Conservation (phyloP, 2,113 vertebrate genomes). For the Semnornis frantzii region DNA sequence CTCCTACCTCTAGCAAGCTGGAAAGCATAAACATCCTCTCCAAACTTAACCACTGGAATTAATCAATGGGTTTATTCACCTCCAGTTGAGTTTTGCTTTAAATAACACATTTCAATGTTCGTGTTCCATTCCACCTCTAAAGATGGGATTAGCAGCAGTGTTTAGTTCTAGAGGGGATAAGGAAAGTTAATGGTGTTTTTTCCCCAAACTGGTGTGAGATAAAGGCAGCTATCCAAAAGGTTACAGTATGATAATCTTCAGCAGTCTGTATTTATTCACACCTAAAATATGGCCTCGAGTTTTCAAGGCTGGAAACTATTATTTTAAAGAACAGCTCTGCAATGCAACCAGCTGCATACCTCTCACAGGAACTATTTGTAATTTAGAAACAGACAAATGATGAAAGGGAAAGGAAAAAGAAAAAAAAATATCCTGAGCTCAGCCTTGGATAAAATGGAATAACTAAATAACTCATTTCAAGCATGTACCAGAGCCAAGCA, state of each 20-base stretch:
- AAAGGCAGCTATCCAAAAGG: not conserved
- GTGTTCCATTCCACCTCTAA: not conserved
- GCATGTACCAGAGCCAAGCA: not conserved
- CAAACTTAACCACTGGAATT: not conserved
- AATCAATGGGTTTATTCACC: conserved; percentile 33
- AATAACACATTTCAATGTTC: not conserved
- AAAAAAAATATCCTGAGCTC: not conserved
- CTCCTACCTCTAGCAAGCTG: not conserved
- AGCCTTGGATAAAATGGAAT: not conserved
- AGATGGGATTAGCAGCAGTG: not conserved
- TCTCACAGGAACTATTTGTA: not conserved
- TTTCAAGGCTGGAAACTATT: not conserved
- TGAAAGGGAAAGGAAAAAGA: not conserved
- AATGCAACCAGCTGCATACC: not conserved
- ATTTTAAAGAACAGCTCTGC: not conserved
- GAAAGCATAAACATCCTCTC: conserved; percentile 32
- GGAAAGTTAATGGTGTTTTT: not conserved
- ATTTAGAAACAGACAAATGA: not conserved
- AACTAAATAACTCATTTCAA: not conserved
- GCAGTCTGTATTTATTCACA: not conserved
- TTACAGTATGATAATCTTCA: not conserved
- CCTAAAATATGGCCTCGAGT: not conserved
- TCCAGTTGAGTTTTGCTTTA: not conserved
- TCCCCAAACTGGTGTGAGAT: not conserved
- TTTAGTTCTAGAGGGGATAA: not conserved